These are phyloP conservation scores for Oegoconia quadripuncta DNA, from an alignment of 2,888 invertebrate species.

Conservation along the genomic window DNA sequence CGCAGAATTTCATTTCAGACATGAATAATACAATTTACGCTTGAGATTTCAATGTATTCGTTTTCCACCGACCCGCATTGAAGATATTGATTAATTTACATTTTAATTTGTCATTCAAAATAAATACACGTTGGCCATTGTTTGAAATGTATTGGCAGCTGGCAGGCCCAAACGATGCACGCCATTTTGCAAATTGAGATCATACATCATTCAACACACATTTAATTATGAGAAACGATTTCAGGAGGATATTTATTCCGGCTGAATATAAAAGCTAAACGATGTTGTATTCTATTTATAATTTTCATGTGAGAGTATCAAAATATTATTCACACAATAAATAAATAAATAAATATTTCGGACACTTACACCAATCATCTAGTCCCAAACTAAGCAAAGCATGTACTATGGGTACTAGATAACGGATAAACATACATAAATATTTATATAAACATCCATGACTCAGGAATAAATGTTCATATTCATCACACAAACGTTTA, in stretches of 20 bases:
- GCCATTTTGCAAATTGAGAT: slow-evolving; percentile 57
- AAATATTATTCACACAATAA: too few relatives aligned
- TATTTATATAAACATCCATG: too few relatives aligned
- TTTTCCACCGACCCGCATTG: slow-evolving; percentile 18
- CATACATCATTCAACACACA: slow-evolving; percentile 51
- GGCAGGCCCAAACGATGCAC: slow-evolving; percentile 45
- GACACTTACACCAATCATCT: too few relatives aligned
- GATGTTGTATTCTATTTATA: slow-evolving; percentile 1
- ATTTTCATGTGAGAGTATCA: too few relatives aligned
- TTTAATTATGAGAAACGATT: slow-evolving; percentile 13
- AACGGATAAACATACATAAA: too few relatives aligned
- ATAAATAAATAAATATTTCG: too few relatives aligned
- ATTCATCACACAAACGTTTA: too few relatives aligned
- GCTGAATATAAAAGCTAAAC: slow-evolving; percentile 26
- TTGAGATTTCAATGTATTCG: slow-evolving; percentile 8
- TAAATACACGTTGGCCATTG: slow-evolving; percentile 44
- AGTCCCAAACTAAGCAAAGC: too few relatives aligned
- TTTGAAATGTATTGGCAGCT: slow-evolving; percentile 43
- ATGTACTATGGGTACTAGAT: too few relatives aligned
- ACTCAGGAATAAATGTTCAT: too few relatives aligned
- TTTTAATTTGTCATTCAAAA: slow-evolving; percentile 42
- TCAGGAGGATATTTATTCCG: slow-evolving; percentile 27
- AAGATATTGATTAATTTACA: slow-evolving; percentile 31
- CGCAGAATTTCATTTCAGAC: neutral
- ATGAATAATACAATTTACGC: slow-evolving; percentile 9